Evolutionary conservation across 1,140 invertebrate species (phyloP), one percentile per base, ranked within the genome.

Genomic region (Hesperophylax magnus): DNA sequence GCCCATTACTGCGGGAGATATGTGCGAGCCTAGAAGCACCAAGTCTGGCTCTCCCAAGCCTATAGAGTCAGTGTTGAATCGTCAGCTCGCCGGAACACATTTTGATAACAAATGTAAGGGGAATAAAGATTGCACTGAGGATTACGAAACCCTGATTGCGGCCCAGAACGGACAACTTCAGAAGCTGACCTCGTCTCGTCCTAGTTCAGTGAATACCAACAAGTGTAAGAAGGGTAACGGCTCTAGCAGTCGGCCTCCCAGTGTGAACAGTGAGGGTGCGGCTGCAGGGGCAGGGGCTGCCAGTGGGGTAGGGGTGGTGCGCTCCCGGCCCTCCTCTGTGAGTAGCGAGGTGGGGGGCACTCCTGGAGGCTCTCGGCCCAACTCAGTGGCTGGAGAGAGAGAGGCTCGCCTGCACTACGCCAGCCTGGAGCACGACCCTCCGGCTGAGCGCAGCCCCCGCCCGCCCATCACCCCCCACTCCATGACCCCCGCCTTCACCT

Each of bases 391-490:
- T 2, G 86, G 72, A 17, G 72, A 60, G 56, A 86, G n/a, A 85
- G 85, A 34, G 88, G 88, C 85, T 86, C 85, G 34, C 87, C 87
- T 94, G 52, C 91, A 94, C 85, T 94, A 94, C 84, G 93, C 93
- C 14, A 87, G 63, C 79, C 72, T 94, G 52, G 91, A 94, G 85
- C 94, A 94, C 84, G 93, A 93, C 17, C 84, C 88, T 56, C 79
- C 77, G 94, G 53, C 91, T 94, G 85, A 94, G 94, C 85, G 93
- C 93, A n/a, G 93, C 91, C 84, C 87, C 94, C 67, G 80, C 17
- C 72, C 61, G 72, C 67, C 76, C 17, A 22, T 52, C 53, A 89
- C 87, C 77, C 87, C 89, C 20, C 84, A 85, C 80, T 87, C 88
- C 22, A 83, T 85, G 80, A 87, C 88, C 82, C 87, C 90, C 74